Evolutionary conservation across 2,888 invertebrate species (phyloP).

Genomic region (Trichacis sp.): DNA sequence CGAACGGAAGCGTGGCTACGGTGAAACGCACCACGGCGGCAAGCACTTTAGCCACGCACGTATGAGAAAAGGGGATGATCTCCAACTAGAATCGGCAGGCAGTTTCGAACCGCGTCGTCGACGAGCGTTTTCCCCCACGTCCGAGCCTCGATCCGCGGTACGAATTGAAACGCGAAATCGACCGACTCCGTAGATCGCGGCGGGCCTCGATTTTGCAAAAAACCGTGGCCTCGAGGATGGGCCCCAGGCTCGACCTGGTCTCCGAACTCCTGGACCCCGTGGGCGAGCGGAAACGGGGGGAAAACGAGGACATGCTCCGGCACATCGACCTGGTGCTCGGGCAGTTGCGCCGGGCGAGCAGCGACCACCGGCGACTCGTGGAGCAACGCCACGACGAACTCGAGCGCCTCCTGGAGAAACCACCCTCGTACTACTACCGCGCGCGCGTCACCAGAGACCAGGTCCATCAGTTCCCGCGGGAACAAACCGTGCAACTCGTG

Average conservation of each 20-base stretch:
- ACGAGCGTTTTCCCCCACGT: slow-evolving; percentile 21
- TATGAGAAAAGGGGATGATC: slow-evolving; percentile 70
- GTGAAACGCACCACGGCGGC: slow-evolving; percentile 71
- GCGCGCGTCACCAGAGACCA: background rate
- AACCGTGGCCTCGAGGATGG: slow-evolving; percentile 27
- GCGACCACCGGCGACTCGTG: slow-evolving; percentile 57
- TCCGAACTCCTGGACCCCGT: slow-evolving; percentile 9
- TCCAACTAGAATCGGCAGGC: slow-evolving; percentile 60
- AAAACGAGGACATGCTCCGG: slow-evolving; percentile 52
- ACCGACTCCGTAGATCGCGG: slow-evolving; percentile 14
- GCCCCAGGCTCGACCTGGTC: background rate
- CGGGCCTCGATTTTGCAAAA: slow-evolving; percentile 25
- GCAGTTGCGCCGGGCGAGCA: slow-evolving; percentile 58
- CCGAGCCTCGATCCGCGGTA: slow-evolving; percentile 2
- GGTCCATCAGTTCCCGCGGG: background rate
- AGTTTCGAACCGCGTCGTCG: slow-evolving; percentile 29
- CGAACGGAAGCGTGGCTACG: slow-evolving; percentile 73
- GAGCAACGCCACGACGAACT: slow-evolving; percentile 50
- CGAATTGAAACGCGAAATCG: background rate
- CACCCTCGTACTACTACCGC: slow-evolving; percentile 4
- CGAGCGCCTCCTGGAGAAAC: slow-evolving; percentile 14
- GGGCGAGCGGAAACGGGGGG: slow-evolving; percentile 20
- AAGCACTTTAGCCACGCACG: slow-evolving; percentile 77
- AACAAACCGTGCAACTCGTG: slow-evolving; percentile 1
- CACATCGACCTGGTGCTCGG: slow-evolving; percentile 57